Evolutionary conservation across 1,140 invertebrate species (phyloP).

Genomic region (Trachymyrmex cornetzi): DNA sequence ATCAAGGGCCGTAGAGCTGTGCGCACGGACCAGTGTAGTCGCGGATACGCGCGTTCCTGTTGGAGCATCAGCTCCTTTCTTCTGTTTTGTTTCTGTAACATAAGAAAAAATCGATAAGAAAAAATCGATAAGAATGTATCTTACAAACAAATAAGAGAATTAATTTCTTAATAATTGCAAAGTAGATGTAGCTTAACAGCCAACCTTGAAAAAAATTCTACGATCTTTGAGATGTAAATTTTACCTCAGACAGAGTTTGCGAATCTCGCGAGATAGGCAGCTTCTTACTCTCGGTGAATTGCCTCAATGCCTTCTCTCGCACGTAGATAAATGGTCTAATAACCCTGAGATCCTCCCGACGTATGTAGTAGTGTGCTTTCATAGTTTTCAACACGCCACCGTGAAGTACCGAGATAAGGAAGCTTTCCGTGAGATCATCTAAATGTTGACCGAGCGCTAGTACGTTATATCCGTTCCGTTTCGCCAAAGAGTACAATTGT

Average conservation of each 20-base stretch:
- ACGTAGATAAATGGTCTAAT: constrained; percentile 96
- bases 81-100: constrained; percentile 89
- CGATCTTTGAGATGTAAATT: neutral
- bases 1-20: constrained; percentile 91
- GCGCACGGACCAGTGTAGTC: constrained; percentile 90
- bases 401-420: constrained; percentile 94
- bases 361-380: constrained; percentile 93
- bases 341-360: constrained; percentile 93
- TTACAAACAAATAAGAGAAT: neutral
- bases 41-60: constrained; percentile 92
- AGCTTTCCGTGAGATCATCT: constrained; percentile 94
- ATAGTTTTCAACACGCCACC: constrained; percentile 92
- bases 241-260: constrained; percentile 74
- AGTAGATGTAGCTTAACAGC: neutral
- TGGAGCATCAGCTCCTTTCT: constrained; percentile 91
- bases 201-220: neutral
- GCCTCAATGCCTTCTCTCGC: constrained; percentile 90
- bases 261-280: constrained; percentile 90
- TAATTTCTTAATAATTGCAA: neutral
- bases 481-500: constrained; percentile 91
- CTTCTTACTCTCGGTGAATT: constrained; percentile 90
- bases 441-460: constrained; percentile 95
- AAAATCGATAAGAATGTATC: neutral
- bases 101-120: neutral
- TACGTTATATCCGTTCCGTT: constrained; percentile 93